Evolutionary conservation across 2,113 vertebrate genomes (phyloP).

Genomic region (Anguilla rostrata): DNA sequence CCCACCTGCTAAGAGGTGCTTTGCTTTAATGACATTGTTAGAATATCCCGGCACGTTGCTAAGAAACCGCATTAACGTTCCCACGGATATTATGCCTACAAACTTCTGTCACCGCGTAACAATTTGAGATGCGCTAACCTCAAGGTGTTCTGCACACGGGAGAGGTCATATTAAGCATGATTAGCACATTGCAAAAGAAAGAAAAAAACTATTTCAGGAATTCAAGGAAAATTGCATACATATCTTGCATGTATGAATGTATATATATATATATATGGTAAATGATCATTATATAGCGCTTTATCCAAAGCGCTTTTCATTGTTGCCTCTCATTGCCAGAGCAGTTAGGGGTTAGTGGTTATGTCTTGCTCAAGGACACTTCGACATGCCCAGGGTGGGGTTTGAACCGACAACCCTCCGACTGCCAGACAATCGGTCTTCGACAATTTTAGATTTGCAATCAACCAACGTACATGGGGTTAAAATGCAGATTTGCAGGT

Average conservation of each 20-base stretch:
- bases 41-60: constrained; percentile 96
- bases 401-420: too few relatives aligned
- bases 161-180: constrained; percentile 82
- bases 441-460: too few relatives aligned
- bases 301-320: too few relatives aligned
- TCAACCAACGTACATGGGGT: too few relatives aligned
- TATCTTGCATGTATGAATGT: not conserved
- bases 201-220: not conserved
- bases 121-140: constrained; percentile 96
- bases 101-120: constrained; percentile 97
- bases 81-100: constrained; percentile 81
- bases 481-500: too few relatives aligned
- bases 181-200: constrained; percentile 81
- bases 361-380: too few relatives aligned
- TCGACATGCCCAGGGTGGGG: too few relatives aligned
- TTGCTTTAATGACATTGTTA: constrained; percentile 99
- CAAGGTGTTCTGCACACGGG: constrained; percentile 86
- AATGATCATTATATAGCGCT: too few relatives aligned
- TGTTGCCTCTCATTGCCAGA: too few relatives aligned
- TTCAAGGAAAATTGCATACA: not conserved
- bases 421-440: too few relatives aligned
- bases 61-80: constrained; percentile 92
- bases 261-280: too few relatives aligned
- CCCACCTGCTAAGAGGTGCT: constrained; percentile 99
- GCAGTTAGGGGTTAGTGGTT: too few relatives aligned